A percentile compares a stretch with the other conserved stretches of the same genome.
Conservation (phyloP, 1,140 invertebrate genomes). For the Ostrea edulis region DNA sequence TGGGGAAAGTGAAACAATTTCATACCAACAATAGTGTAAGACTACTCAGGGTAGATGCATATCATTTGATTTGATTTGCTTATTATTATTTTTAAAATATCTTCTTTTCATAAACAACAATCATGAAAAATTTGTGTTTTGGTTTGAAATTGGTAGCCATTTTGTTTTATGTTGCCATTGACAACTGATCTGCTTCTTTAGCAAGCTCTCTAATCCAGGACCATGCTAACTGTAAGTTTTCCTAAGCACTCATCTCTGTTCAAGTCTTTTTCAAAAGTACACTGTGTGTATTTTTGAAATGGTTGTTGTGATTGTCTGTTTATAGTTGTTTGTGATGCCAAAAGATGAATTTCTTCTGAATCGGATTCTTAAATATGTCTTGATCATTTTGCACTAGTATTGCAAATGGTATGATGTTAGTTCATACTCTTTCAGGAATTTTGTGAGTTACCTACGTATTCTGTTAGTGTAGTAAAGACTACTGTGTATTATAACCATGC, state of each 20-base stretch:
- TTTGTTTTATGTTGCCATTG: constrained; percentile 30
- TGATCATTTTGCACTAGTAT: neutral
- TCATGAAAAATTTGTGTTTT: too few species aligned
- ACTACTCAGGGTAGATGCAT: neutral
- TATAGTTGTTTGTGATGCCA: too few species aligned
- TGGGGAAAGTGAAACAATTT: too few species aligned
- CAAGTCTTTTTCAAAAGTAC: neutral
- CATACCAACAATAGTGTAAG: too few species aligned
- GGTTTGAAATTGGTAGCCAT: neutral
- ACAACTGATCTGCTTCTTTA: constrained; percentile 31
- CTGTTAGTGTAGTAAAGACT: too few species aligned
- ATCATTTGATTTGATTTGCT: neutral
- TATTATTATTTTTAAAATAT: too few species aligned
- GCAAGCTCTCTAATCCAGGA: constrained; percentile 23
- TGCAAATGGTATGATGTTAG: too few species aligned
- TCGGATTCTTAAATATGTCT: neutral
- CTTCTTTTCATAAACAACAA: too few species aligned
- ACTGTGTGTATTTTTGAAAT: neutral
- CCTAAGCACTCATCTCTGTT: neutral
- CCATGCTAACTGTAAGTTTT: constrained; percentile 10
- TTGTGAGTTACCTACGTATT: too few species aligned
- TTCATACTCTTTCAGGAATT: too few species aligned
- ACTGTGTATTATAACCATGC: too few species aligned
- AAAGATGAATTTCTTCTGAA: neutral
- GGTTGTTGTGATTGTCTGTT: neutral